phyloP scores from a whole-genome alignment of 2,888 invertebrate species.

The Tetramorium bicarinatum region DNA sequence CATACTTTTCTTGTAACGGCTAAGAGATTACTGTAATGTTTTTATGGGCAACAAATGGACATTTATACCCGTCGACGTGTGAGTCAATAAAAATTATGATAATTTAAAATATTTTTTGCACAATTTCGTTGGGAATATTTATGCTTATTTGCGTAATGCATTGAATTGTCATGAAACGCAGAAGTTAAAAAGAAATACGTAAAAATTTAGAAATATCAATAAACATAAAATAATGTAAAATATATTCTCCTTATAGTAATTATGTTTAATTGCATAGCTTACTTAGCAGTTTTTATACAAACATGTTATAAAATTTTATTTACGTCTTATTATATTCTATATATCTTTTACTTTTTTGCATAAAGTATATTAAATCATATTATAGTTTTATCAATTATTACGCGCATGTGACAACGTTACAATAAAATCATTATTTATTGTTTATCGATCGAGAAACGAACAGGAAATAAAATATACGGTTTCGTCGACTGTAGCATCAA shows the following conservation, averaged over 20 bases:
- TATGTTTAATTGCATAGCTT: not conserved
- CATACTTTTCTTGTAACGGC: conserved; percentile 69
- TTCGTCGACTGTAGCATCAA: conserved; percentile 25
- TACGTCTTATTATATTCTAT: not conserved
- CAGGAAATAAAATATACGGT: not conserved
- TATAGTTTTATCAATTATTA: not conserved
- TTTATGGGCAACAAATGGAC: conserved; percentile 77
- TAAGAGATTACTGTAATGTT: conserved; percentile 79
- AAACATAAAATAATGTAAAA: not conserved
- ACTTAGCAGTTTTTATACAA: not conserved
- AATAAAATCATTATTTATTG: not conserved
- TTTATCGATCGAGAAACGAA: conserved; percentile 29
- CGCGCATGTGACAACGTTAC: not conserved
- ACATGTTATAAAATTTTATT: not conserved
- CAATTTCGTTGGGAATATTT: conserved; percentile 12
- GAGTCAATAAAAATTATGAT: conserved; percentile 67
- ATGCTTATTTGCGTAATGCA: not conserved
- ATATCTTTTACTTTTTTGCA: not conserved
- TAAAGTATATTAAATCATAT: not conserved
- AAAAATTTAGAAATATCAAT: conserved; percentile 1
- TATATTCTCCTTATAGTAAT: not conserved
- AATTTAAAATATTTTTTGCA: conserved; percentile 39
- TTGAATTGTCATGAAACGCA: not conserved
- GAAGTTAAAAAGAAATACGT: not conserved
- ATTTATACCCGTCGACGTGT: conserved; percentile 77